Conservation (phyloP, 2,113 vertebrate genomes). For the Aptenodytes forsteri region DNA sequence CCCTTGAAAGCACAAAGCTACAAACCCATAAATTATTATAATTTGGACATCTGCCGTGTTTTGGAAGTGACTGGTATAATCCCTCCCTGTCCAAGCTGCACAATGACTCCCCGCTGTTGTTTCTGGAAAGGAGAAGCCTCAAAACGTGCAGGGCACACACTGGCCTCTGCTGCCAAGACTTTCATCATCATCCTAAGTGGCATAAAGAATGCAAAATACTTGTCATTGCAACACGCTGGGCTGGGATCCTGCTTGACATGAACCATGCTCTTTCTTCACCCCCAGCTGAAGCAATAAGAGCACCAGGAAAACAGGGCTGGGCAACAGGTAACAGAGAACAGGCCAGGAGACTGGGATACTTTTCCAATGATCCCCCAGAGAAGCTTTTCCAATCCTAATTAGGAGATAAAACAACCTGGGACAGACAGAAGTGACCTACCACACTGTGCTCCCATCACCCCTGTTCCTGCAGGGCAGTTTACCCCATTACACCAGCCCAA, state of each 20-base stretch:
- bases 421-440: background rate
- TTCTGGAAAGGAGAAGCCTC: background rate
- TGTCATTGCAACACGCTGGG: background rate
- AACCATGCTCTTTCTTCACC: background rate
- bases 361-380: background rate
- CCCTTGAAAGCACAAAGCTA: background rate
- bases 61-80: background rate
- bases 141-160: background rate
- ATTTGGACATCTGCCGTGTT: background rate
- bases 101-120: background rate
- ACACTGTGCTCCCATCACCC: background rate
- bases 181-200: background rate
- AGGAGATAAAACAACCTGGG: background rate
- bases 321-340: background rate
- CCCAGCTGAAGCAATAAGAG: background rate
- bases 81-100: background rate
- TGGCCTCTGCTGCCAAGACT: background rate
- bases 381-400: background rate
- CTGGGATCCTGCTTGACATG: background rate
- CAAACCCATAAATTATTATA: background rate
- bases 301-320: background rate
- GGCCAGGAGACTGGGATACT: background rate
- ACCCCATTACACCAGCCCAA: background rate
- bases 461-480: background rate
- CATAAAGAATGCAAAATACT: slow-evolving; percentile 20